These are phyloP conservation scores for Alcedo atthis DNA, from an alignment of 2,797 vertebrate species.

Conservation along the genomic window DNA sequence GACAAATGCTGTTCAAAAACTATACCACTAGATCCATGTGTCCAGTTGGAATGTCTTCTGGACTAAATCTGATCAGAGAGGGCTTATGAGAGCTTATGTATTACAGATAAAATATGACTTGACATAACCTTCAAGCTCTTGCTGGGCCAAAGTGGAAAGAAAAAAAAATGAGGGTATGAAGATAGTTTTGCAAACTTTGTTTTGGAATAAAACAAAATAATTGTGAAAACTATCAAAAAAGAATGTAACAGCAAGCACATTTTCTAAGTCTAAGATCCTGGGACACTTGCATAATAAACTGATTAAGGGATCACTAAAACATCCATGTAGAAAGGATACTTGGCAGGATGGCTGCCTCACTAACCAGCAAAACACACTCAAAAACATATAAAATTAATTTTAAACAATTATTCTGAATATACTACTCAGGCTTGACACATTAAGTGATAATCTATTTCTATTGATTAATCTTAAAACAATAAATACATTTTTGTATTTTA, in stretches of 20 bases:
- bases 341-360: neutral
- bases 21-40: neutral
- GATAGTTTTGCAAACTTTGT: neutral
- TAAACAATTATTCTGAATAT: neutral
- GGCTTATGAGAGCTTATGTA: neutral
- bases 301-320: neutral
- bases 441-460: neutral
- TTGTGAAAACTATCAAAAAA: neutral
- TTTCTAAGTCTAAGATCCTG: neutral
- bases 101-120: neutral
- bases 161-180: neutral
- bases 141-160: neutral
- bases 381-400: neutral
- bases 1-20: neutral
- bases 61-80: neutral
- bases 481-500: neutral
- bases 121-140: slow-evolving; percentile 1
- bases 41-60: neutral
- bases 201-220: neutral
- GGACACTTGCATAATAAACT: neutral
- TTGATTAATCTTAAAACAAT: neutral
- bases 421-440: neutral
- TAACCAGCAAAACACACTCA: neutral
- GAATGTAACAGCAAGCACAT: neutral
- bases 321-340: neutral